These are phyloP conservation scores for Esox niger DNA, from an alignment of 2,113 vertebrate species.

Conservation along the genomic window DNA sequence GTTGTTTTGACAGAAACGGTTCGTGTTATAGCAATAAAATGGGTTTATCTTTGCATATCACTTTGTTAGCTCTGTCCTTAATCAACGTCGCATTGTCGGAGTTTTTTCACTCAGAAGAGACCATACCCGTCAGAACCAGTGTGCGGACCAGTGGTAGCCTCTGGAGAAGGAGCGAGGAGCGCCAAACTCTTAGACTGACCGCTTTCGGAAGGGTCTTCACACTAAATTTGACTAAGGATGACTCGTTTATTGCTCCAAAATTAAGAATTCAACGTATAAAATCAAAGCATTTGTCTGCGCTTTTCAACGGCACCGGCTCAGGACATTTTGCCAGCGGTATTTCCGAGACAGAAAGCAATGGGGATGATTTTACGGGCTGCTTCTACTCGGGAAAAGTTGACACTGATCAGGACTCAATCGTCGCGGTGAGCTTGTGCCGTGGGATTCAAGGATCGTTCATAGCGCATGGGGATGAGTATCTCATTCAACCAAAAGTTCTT, in stretches of 20 bases:
- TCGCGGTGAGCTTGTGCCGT: conserved; percentile 75
- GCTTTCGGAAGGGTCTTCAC: conserved; percentile 71
- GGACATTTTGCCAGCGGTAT: conserved; percentile 13
- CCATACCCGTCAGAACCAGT: conserved; percentile 38
- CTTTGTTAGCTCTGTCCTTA: conserved; percentile 30
- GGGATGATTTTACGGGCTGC: conserved; percentile 55
- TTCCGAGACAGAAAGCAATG: conserved; percentile 17
- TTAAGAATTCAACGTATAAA: conserved; percentile 66
- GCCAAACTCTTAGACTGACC: conserved; percentile 57
- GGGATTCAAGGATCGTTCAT: conserved; percentile 76
- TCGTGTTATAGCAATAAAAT: conserved; percentile 17
- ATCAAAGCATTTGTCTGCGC: conserved; percentile 25
- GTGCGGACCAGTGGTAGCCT: conserved; percentile 14
- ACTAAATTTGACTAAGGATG: conserved; percentile 71
- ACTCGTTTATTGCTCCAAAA: conserved; percentile 71
- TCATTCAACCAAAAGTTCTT: conserved; percentile 63
- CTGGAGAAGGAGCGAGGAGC: conserved; percentile 35
- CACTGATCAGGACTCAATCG: conserved; percentile 58
- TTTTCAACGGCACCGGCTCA: conserved; percentile 9
- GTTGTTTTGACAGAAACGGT: background rate
- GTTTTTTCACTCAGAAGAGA: conserved; percentile 42
- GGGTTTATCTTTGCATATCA: conserved; percentile 26
- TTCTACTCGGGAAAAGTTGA: conserved; percentile 77
- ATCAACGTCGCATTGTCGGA: conserved; percentile 49
- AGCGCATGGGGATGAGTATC: conserved; percentile 68